A percentile compares a stretch with the other conserved stretches of the same genome.
Conservation (phyloP, 2,113 vertebrate genomes). For the Conger conger region DNA sequence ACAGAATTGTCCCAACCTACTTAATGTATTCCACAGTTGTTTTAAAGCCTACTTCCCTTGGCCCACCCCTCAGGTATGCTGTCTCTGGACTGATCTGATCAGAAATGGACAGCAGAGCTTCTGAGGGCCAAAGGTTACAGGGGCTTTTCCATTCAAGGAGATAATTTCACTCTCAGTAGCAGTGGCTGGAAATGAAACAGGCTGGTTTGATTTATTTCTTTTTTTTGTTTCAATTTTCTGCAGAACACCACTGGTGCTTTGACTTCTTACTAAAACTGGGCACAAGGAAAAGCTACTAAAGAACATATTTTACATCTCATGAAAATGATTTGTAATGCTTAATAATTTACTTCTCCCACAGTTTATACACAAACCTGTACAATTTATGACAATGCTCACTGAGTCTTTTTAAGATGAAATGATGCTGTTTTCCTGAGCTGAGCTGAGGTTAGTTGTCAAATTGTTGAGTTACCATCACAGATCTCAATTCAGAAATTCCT, state of each 20-base stretch:
- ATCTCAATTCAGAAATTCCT: too few relatives aligned
- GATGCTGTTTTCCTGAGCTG: not conserved
- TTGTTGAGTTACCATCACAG: too few relatives aligned
- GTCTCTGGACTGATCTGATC: not conserved
- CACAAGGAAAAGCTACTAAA: not conserved
- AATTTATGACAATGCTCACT: too few relatives aligned
- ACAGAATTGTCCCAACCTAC: not conserved
- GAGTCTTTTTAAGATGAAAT: not conserved
- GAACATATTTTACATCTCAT: not conserved
- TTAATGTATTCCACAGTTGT: not conserved
- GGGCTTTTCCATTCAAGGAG: slow-evolving; percentile 4
- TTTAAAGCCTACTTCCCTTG: not conserved
- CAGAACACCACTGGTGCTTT: not conserved
- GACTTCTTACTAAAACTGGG: not conserved
- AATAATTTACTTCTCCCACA: not conserved
- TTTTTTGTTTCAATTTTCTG: slow-evolving; percentile 1
- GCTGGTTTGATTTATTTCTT: not conserved
- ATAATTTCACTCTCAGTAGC: slow-evolving; percentile 14
- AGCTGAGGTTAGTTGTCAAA: too few relatives aligned
- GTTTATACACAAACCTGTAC: not conserved
- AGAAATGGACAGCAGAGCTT: slow-evolving; percentile 15
- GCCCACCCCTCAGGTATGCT: not conserved
- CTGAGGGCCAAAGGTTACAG: not conserved
- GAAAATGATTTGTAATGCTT: not conserved
- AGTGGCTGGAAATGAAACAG: not conserved